phyloP scores from a whole-genome alignment of 2,113 vertebrate genomes.

The Aphyosemion australe region DNA sequence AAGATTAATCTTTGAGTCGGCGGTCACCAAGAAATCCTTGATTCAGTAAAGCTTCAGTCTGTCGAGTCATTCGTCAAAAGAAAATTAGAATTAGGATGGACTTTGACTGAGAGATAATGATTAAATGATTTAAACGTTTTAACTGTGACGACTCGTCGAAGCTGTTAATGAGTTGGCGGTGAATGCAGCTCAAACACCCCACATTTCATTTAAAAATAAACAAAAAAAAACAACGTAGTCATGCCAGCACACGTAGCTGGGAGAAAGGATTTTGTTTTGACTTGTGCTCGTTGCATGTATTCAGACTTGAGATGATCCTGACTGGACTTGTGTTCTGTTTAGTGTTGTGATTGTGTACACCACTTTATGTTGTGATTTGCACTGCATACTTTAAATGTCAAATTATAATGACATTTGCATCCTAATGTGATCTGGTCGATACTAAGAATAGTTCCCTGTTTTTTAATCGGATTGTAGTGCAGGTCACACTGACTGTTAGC shows the following conservation, averaged over 20 bases:
- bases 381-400: constrained; percentile 28
- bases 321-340: constrained; percentile 28
- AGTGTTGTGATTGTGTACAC: constrained; percentile 22
- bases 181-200: constrained; percentile 17
- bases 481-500: constrained; percentile 61
- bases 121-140: constrained; percentile 12
- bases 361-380: constrained; percentile 53
- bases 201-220: background rate
- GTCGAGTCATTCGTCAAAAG: constrained; percentile 10
- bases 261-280: constrained; percentile 25
- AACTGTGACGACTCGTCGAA: constrained; percentile 29
- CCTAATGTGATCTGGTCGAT: background rate
- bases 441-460: background rate
- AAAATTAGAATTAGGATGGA: constrained; percentile 12
- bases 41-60: constrained; percentile 21
- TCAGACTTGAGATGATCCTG: constrained; percentile 23
- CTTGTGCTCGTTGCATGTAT: constrained; percentile 62
- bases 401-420: constrained; percentile 14
- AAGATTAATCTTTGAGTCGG: constrained; percentile 1
- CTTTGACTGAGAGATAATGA: constrained; percentile 23
- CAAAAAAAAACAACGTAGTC: background rate
- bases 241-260: constrained; percentile 8
- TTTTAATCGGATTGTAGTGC: constrained; percentile 53
- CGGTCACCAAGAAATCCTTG: constrained; percentile 28
- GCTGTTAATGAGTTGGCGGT: constrained; percentile 27